These are phyloP conservation scores for Coregonus clupeaformis DNA, from an alignment of 2,113 vertebrate genomes.

Conservation along the genomic window DNA sequence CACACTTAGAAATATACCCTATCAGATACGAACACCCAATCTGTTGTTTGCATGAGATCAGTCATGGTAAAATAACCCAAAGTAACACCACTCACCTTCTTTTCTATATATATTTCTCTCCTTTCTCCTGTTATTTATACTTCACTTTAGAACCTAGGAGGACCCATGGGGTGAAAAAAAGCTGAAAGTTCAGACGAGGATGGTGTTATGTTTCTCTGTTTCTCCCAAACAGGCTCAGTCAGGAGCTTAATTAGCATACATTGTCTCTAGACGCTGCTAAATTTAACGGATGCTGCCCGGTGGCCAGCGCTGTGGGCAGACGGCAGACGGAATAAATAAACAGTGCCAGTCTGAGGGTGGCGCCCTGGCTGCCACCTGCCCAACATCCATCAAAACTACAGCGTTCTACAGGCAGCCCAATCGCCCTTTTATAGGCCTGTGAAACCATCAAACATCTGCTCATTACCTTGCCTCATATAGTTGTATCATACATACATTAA, in stretches of 20 bases:
- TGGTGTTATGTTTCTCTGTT: constrained; percentile 33
- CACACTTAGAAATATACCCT: too few species aligned
- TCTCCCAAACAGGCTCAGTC: constrained; percentile 35
- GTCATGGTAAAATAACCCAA: too few species aligned
- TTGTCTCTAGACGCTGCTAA: constrained; percentile 60
- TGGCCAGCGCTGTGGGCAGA: constrained; percentile 64
- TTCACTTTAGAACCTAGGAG: too few species aligned
- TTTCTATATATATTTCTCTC: background rate
- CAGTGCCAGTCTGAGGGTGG: constrained; percentile 66
- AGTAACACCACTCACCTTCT: background rate
- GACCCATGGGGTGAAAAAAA: constrained; percentile 8
- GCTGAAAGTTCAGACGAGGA: constrained; percentile 52
- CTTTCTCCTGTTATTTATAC: too few species aligned
- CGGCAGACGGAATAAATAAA: constrained; percentile 72
- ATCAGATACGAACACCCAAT: too few species aligned
- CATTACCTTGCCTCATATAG: constrained; percentile 61
- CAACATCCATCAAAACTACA: constrained; percentile 75
- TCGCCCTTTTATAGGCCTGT: constrained; percentile 68
- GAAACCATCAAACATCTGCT: constrained; percentile 78
- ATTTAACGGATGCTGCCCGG: constrained; percentile 60
- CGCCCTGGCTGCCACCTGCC: constrained; percentile 70
- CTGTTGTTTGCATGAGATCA: too few species aligned
- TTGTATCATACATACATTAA: constrained; percentile 58
- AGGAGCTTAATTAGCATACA: constrained; percentile 62
- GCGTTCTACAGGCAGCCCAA: constrained; percentile 66